Conservation (phyloP, 2,113 vertebrate genomes). For the Ctenodactylus gundi region DNA sequence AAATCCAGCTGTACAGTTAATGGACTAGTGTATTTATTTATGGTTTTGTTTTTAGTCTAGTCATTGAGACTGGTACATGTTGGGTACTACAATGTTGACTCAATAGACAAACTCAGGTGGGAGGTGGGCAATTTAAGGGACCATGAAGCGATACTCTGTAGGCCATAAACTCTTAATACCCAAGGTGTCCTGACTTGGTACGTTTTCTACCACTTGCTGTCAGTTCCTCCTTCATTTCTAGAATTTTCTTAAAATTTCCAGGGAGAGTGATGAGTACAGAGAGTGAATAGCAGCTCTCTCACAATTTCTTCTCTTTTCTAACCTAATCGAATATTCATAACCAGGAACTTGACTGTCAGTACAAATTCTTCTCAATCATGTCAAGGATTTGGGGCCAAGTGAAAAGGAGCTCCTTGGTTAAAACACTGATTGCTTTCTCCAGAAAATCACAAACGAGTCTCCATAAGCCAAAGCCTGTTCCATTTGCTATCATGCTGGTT, state of each 20-base stretch:
- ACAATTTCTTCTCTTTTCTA: neutral
- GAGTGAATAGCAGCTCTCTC: neutral
- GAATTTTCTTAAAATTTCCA: neutral
- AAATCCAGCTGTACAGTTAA: neutral
- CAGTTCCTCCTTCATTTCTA: neutral
- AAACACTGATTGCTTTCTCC: neutral
- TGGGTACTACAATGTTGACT: neutral
- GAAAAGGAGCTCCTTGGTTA: neutral
- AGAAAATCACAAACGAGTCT: neutral
- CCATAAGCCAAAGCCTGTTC: neutral
- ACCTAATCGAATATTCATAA: conserved; percentile 18
- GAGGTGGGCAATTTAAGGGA: neutral
- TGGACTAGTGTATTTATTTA: neutral
- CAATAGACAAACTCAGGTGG: neutral
- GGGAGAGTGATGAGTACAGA: neutral
- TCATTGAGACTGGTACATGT: neutral
- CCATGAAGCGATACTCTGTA: neutral
- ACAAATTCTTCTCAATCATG: conserved; percentile 45
- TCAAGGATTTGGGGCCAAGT: conserved; percentile 5
- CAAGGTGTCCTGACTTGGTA: neutral
- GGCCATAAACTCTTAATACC: neutral
- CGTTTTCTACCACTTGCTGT: neutral
- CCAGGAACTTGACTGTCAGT: conserved; percentile 5
- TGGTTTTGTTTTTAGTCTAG: neutral
- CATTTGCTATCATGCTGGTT: neutral